These are phyloP conservation scores for Planiliza haematocheilus DNA, from an alignment of 2,113 vertebrate species.

Conservation along the genomic window DNA sequence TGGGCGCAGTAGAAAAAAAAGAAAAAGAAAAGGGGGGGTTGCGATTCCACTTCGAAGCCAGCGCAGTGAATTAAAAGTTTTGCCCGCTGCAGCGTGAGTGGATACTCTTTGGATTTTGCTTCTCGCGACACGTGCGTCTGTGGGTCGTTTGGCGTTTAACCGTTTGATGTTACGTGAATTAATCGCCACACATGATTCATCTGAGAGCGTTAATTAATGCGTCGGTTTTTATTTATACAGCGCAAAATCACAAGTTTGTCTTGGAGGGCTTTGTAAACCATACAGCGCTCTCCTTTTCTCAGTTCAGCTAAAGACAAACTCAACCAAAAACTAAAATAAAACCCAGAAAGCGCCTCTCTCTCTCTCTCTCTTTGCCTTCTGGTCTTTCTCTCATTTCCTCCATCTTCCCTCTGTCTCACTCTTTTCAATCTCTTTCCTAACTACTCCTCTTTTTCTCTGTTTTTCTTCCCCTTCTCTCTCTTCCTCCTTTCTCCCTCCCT, in stretches of 20 bases:
- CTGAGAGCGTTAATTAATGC: background rate
- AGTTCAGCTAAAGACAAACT: slow-evolving; percentile 9
- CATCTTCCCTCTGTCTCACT: slow-evolving; percentile 5
- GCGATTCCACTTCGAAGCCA: no score
- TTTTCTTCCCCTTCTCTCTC: slow-evolving; percentile 23
- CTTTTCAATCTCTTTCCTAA: slow-evolving; percentile 30
- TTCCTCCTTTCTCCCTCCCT: slow-evolving; percentile 19
- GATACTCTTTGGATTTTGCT: no score
- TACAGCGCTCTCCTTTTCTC: background rate
- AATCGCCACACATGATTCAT: slow-evolving; percentile 5
- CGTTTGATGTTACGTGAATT: background rate
- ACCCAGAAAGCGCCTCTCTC: slow-evolving; percentile 2
- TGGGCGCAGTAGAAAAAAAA: no score
- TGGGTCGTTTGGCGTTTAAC: background rate
- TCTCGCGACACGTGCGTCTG: no score
- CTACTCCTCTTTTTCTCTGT: slow-evolving; percentile 47
- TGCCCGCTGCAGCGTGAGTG: no score
- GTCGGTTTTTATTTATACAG: background rate
- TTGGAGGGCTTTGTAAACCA: background rate
- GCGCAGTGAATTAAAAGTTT: no score
- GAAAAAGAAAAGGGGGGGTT: no score
- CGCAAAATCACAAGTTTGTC: slow-evolving; percentile 8
- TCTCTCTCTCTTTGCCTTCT: slow-evolving; percentile 33
- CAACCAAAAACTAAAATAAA: slow-evolving; percentile 2
- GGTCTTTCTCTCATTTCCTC: slow-evolving; percentile 12